A percentile compares a stretch with the other conserved stretches of the same genome.
Conservation (phyloP, 2,113 vertebrate species). For the Drymodes brunneopygia region DNA sequence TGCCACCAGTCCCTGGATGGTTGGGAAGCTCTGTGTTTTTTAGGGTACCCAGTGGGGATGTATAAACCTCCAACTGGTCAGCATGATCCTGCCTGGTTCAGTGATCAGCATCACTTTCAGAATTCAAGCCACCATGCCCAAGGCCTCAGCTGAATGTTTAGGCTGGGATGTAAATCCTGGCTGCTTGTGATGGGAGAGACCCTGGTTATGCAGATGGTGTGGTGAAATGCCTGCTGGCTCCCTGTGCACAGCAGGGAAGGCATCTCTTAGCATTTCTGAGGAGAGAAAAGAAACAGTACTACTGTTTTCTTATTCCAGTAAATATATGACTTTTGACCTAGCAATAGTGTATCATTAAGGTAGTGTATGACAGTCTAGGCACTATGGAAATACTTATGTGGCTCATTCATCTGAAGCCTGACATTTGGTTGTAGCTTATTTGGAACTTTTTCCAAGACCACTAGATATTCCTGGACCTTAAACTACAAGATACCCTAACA, state of each 20-base stretch:
- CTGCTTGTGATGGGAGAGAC: neutral
- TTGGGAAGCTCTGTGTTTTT: neutral
- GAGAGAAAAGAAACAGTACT: neutral
- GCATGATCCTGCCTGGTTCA: neutral
- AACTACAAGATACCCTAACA: neutral
- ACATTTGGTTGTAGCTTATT: neutral
- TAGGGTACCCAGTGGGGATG: no score
- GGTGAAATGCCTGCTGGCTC: neutral
- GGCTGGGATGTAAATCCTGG: neutral
- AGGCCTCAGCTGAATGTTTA: neutral
- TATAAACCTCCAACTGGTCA: neutral
- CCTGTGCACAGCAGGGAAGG: neutral
- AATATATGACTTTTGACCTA: neutral
- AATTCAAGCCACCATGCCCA: rapidly evolving
- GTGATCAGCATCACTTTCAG: neutral
- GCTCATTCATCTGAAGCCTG: neutral
- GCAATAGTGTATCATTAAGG: neutral
- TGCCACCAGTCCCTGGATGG: neutral
- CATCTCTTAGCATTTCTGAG: neutral
- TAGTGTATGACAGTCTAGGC: neutral
- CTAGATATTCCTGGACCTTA: neutral
- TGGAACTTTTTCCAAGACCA: neutral
- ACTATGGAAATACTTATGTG: neutral
- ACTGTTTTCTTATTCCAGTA: neutral
- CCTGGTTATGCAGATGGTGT: neutral